phyloP scores from a whole-genome alignment of 2,113 vertebrate genomes.

The Nicator chloris region DNA sequence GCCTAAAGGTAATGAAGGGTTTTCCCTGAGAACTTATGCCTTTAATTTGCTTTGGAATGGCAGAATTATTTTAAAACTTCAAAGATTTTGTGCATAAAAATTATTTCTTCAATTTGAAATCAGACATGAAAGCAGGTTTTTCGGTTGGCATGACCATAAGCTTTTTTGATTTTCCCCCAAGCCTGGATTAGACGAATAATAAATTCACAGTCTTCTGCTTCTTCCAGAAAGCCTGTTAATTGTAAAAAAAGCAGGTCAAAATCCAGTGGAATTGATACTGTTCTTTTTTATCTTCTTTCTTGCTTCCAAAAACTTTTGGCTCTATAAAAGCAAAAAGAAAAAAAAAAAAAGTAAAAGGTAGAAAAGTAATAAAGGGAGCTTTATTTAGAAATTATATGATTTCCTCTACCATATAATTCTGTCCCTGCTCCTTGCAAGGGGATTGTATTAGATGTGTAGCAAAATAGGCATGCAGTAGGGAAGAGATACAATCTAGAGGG shows the following conservation, averaged over 20 bases:
- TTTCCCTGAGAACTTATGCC: background rate
- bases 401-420: background rate
- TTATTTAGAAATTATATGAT: background rate
- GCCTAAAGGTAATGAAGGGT: background rate
- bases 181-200: background rate
- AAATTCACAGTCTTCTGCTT: background rate
- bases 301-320: background rate
- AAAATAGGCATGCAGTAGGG: background rate
- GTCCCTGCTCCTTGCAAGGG: background rate
- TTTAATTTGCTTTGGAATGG: background rate
- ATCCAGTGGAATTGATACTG: background rate
- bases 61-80: background rate
- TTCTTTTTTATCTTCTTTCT: background rate
- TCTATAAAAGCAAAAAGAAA: background rate
- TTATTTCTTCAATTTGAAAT: background rate
- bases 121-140: background rate
- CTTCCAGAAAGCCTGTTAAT: background rate
- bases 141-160: background rate
- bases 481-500: background rate
- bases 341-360: background rate
- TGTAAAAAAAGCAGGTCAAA: background rate
- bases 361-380: background rate
- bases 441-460: background rate
- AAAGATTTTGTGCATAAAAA: background rate
- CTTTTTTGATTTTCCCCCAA: rapidly evolving